Evolutionary conservation across 2,113 vertebrate species (phyloP).

Genomic region (Coturnix japonica): DNA sequence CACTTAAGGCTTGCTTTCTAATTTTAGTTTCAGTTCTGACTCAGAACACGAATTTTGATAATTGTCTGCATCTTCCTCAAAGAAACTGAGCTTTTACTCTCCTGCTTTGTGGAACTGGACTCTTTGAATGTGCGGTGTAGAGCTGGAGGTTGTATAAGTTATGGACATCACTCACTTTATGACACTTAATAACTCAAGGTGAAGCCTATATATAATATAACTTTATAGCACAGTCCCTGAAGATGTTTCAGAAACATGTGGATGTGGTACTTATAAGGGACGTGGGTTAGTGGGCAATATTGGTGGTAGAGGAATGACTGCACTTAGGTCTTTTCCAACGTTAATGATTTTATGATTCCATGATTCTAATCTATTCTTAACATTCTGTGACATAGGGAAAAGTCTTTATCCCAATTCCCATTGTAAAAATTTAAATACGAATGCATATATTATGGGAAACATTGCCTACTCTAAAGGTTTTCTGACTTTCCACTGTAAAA

Average conservation of each 20-base stretch:
- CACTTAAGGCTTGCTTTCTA: background rate
- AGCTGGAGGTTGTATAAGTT: background rate
- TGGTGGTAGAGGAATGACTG: too few relatives aligned
- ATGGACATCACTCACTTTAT: background rate
- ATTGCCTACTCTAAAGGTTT: background rate
- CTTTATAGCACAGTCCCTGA: background rate
- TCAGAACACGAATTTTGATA: background rate
- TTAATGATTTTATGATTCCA: too few relatives aligned
- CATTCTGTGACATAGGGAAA: background rate
- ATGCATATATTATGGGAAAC: background rate
- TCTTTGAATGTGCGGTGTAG: background rate
- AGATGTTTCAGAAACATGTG: too few relatives aligned
- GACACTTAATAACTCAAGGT: background rate
- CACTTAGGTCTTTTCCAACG: too few relatives aligned
- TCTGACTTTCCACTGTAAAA: background rate
- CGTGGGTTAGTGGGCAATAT: too few relatives aligned
- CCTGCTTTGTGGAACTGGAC: background rate
- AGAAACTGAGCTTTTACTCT: background rate
- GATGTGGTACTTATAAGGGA: too few relatives aligned
- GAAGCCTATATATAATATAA: background rate
- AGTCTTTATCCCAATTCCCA: background rate
- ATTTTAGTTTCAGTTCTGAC: background rate
- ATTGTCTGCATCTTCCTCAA: background rate
- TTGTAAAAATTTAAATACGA: background rate
- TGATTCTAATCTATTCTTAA: background rate